phyloP scores from a whole-genome alignment of 2,797 vertebrate species.

The Tragelaphus eurycerus region DNA sequence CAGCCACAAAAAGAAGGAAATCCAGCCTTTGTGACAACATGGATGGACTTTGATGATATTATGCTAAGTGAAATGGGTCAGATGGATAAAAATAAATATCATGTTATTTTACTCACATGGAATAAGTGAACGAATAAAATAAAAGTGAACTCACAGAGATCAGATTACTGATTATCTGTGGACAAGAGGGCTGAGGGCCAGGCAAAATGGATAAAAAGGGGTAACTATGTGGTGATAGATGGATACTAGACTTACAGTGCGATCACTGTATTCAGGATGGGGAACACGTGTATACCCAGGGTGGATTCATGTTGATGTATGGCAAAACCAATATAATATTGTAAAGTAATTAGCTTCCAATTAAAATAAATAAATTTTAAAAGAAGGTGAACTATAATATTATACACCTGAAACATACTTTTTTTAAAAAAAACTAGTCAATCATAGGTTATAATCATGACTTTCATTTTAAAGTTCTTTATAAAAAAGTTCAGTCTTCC shows the following conservation, averaged over 20 bases:
- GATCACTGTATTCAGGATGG: neutral
- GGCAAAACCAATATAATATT: too few species aligned
- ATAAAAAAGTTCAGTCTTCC: neutral
- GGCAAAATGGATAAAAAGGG: neutral
- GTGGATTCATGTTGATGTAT: too few species aligned
- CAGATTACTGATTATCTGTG: neutral
- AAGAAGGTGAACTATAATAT: neutral
- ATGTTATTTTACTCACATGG: neutral
- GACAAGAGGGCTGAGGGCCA: neutral
- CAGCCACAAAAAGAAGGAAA: neutral
- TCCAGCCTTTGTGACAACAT: neutral
- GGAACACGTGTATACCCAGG: too few species aligned
- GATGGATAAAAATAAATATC: neutral
- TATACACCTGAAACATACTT: neutral
- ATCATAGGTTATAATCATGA: neutral
- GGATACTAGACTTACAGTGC: neutral
- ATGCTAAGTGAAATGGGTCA: neutral
- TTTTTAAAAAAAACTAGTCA: neutral
- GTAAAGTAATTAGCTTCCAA: too few species aligned
- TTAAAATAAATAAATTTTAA: too few species aligned
- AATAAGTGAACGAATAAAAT: neutral
- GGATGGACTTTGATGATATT: neutral
- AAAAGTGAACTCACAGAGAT: neutral
- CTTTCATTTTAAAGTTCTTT: conserved; percentile 21
- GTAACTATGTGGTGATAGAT: neutral